Evolutionary conservation across 1,140 invertebrate genomes (phyloP), one percentile per base, ranked within the genome.

Genomic region (Rhopalosiphum padi): DNA sequence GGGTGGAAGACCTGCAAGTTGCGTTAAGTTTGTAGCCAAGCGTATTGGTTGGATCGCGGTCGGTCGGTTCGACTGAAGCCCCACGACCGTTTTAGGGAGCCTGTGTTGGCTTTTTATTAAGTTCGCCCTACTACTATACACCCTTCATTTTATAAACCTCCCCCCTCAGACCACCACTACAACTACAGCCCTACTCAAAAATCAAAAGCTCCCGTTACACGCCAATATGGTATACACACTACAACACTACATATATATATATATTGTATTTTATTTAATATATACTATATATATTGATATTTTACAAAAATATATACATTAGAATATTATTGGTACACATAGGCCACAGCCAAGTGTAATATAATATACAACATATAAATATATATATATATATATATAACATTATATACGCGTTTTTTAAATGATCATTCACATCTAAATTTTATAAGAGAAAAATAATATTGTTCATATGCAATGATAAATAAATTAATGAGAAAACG

Each of bases 81-180:
- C 91, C 25, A 93, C 48, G 37, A 93, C 23, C 23, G 91, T 85
- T 86, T 43, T 11, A 30, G 82, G 48, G 91, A 93, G 91, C 77
- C 91, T 93, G 91, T 41, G 91, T 55, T 86, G 91, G 91, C 77
- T 83, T 92, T 93, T 93, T 93, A 93, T 93, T 93, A 86, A 93
- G 91, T 93, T 85, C 82, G 35, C 82, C 91, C 91, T 93, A 86
- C 48, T 92, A 30, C 60, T 85, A 51, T 85, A 55, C 48, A 37
- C 91, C 82, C 91, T 93, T 83, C 82, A 82, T 51, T 51, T 53
- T 15, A 51, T 51, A 48, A 51, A 30, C 35, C 11, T n/a, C 22
- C n/a, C n/a, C 4, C 48, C 1, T 35, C 68, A 25, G 37, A 11
- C 51, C 22, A 11, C 48, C 48, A 37, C 48, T 21, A 53, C 18